phyloP scores from a whole-genome alignment of 2,888 invertebrate species.

The Amblyjoppa proteus region DNA sequence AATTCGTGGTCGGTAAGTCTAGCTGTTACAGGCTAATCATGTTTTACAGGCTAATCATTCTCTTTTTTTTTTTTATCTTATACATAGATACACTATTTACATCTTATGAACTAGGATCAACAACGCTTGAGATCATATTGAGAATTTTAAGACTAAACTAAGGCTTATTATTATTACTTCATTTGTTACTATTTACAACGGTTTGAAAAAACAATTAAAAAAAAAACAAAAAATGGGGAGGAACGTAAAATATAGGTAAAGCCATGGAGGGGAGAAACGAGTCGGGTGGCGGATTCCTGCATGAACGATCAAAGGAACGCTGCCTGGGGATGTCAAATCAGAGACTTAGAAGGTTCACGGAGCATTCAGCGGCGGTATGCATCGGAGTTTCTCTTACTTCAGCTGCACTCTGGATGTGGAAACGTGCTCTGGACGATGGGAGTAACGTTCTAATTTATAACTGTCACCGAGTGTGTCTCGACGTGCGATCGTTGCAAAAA shows the following conservation, averaged over 20 bases:
- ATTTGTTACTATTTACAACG: not conserved
- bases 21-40: no score
- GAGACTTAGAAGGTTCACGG: slow-evolving; percentile 20
- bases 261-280: not conserved
- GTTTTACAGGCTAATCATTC: no score
- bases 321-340: slow-evolving; percentile 46
- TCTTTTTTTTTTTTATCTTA: no score
- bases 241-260: not conserved
- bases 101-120: no score
- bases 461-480: slow-evolving; percentile 70
- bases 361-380: slow-evolving; percentile 24
- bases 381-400: slow-evolving; percentile 59
- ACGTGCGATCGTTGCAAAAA: slow-evolving; percentile 73
- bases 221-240: slow-evolving; percentile 4
- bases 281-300: slow-evolving; percentile 33
- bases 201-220: slow-evolving; percentile 9
- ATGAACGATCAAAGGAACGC: slow-evolving; percentile 54
- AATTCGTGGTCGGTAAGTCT: no score
- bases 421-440: slow-evolving; percentile 31
- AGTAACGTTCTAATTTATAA: slow-evolving; percentile 80
- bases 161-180: no score
- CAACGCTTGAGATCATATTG: no score
- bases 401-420: slow-evolving; percentile 38
- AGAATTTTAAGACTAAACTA: no score
- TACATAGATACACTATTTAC: no score